Evolutionary conservation across 2,888 invertebrate species (phyloP).

Genomic region (Oligia strigilis): DNA sequence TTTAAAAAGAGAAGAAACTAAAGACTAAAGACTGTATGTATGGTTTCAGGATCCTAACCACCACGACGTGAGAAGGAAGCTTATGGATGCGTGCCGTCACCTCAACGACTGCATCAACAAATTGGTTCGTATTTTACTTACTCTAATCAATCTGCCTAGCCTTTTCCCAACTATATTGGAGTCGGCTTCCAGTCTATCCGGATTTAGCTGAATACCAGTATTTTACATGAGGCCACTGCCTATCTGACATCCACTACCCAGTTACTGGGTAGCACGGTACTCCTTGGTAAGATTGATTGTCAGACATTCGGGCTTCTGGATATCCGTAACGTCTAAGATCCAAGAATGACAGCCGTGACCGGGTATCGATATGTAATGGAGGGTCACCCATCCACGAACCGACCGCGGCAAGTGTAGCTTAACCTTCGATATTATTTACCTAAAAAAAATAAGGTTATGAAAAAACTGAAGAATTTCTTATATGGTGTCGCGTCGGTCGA

Average conservation of each 20-base stretch:
- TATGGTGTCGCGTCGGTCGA: background rate
- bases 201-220: background rate
- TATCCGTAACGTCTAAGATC: background rate
- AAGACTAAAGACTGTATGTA: background rate
- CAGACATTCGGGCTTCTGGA: background rate
- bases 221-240: background rate
- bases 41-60: conserved; percentile 71
- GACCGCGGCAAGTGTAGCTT: background rate
- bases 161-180: background rate
- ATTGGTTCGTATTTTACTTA: conserved; percentile 73
- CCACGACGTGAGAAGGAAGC: conserved; percentile 68
- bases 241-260: background rate
- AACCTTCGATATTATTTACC: background rate
- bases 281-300: background rate
- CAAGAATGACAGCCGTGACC: background rate
- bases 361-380: background rate
- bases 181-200: background rate
- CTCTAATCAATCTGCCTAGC: background rate
- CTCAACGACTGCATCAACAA: conserved; percentile 79
- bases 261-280: background rate
- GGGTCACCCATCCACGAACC: background rate
- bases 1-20: background rate
- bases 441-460: background rate
- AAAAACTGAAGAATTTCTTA: background rate
- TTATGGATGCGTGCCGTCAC: conserved; percentile 75